phyloP scores from a whole-genome alignment of 2,888 invertebrate genomes.

The Apantesis nais region DNA sequence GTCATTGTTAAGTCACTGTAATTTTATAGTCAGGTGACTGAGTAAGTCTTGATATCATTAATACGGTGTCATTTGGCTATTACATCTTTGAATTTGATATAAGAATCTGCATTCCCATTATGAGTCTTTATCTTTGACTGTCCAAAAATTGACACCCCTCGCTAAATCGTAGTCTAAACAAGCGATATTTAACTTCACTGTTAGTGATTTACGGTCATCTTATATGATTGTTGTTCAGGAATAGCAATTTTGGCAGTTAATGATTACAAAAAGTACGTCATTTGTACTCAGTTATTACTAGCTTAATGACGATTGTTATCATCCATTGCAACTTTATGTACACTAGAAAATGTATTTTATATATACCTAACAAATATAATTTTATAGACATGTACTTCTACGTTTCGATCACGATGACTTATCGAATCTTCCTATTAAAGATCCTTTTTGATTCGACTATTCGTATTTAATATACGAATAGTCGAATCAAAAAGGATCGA shows the following conservation, averaged over 20 bases:
- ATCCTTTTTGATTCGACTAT: not conserved
- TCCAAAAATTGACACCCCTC: not conserved
- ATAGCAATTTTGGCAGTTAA: not conserved
- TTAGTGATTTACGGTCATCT: not conserved
- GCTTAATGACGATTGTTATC: constrained; percentile 5
- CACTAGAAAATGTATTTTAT: not conserved
- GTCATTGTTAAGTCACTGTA: not conserved
- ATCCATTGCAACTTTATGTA: not conserved
- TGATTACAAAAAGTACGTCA: constrained; percentile 5
- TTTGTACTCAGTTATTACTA: constrained; percentile 2
- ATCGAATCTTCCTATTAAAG: not conserved
- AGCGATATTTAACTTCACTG: not conserved
- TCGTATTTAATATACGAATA: too few relatives aligned
- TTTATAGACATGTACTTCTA: not conserved
- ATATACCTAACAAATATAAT: not conserved
- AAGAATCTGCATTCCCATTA: not conserved
- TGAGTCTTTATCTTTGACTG: not conserved
- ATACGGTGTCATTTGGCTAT: not conserved
- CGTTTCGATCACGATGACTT: not conserved
- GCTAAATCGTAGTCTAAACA: not conserved
- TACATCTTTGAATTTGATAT: not conserved
- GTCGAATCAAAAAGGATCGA: too few relatives aligned
- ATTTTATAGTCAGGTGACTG: not conserved
- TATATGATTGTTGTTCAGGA: not conserved
- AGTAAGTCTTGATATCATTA: not conserved